Conservation (phyloP, 2,888 invertebrate species). For the Disparrhopalites patrizii region DNA sequence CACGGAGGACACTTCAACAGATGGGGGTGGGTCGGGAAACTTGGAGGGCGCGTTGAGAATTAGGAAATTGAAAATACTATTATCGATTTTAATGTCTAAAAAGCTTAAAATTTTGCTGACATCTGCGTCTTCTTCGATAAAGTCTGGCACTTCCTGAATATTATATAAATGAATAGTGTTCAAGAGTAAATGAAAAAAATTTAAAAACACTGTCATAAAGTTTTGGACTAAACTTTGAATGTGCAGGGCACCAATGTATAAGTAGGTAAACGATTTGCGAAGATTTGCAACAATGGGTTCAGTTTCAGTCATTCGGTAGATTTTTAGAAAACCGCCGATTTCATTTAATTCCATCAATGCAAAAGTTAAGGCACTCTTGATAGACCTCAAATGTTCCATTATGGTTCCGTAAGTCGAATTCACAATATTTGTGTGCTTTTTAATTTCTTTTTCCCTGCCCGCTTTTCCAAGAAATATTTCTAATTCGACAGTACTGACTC, state of each 20-base stretch:
- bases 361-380: slow-evolving; percentile 41
- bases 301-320: slow-evolving; percentile 34
- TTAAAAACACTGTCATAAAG: slow-evolving; percentile 35
- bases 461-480: slow-evolving; percentile 44
- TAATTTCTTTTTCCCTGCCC: slow-evolving; percentile 45
- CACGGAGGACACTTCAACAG: slow-evolving; percentile 1
- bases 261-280: slow-evolving; percentile 37
- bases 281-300: slow-evolving; percentile 30
- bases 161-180: slow-evolving; percentile 44
- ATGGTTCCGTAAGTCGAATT: slow-evolving; percentile 37
- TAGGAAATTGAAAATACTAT: slow-evolving; percentile 41
- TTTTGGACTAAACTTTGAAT: slow-evolving; percentile 40
- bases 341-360: slow-evolving; percentile 43
- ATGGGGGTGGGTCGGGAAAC: slow-evolving; percentile 4
- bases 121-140: slow-evolving; percentile 43
- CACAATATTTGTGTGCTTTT: slow-evolving; percentile 38
- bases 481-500: slow-evolving; percentile 43
- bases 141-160: slow-evolving; percentile 43
- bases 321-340: slow-evolving; percentile 39
- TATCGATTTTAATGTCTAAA: slow-evolving; percentile 36
- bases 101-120: slow-evolving; percentile 43
- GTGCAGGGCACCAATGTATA: slow-evolving; percentile 39
- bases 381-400: slow-evolving; percentile 38
- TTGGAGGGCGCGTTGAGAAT: slow-evolving; percentile 30
- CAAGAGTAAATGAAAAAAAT: slow-evolving; percentile 45